Conservation (phyloP, 2,888 invertebrate genomes). For the Molorchus minor region DNA sequence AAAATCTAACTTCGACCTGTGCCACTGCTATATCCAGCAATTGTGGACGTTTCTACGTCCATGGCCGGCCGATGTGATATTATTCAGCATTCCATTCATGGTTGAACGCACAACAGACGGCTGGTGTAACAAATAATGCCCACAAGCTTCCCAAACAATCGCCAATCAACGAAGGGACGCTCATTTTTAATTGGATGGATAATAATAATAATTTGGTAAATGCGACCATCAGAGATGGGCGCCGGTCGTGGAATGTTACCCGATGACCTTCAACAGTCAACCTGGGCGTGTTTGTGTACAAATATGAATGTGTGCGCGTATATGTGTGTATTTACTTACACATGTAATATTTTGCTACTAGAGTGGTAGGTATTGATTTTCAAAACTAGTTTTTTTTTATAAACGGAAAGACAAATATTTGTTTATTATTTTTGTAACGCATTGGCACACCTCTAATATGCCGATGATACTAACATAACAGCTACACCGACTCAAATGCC, state of each 20-base stretch:
- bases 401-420: slow-evolving; percentile 19
- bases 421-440: not conserved
- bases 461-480: too few relatives aligned
- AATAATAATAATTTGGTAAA: slow-evolving; percentile 47
- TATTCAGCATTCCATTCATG: slow-evolving; percentile 51
- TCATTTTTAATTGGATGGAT: slow-evolving; percentile 25
- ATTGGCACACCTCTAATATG: not conserved
- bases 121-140: slow-evolving; percentile 24
- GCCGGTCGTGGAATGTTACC: slow-evolving; percentile 53
- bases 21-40: slow-evolving; percentile 9
- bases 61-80: slow-evolving; percentile 39
- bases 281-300: slow-evolving; percentile 41
- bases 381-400: slow-evolving; percentile 1
- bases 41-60: slow-evolving; percentile 18
- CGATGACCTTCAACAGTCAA: slow-evolving; percentile 52
- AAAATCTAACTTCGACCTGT: too few relatives aligned
- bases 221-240: slow-evolving; percentile 46
- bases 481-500: too few relatives aligned
- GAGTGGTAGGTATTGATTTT: slow-evolving; percentile 19
- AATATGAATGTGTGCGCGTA: slow-evolving; percentile 29
- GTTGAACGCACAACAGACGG: slow-evolving; percentile 38
- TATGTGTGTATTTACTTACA: slow-evolving; percentile 32
- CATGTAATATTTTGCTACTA: slow-evolving; percentile 37
- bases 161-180: slow-evolving; percentile 19
- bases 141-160: slow-evolving; percentile 27